Base-by-base conservation (phyloP, 2,113 vertebrate species). In the Noctilio leporinus region DNA sequence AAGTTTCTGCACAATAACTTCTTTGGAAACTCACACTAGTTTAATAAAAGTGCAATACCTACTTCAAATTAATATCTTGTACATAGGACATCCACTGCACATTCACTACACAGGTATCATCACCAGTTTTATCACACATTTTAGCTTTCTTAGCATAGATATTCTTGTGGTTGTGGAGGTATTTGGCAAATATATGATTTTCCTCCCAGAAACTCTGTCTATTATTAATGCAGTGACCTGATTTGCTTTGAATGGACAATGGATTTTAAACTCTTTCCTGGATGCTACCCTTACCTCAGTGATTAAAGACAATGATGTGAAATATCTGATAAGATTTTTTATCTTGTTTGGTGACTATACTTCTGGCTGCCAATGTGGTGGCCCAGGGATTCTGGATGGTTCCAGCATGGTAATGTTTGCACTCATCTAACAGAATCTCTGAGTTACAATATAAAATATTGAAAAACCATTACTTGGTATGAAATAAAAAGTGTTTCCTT, bases 171-270 rank as follows among this genome's bases (percentile, higher is more conserved):
- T 99, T 96, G 96, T 99, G 96, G 99, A 99, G 95, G 99, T 99
- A 3, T 99, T 99, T 98, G 99, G 67, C 97, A 99, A 99, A 96
- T 99, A 99, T 19, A 96, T 99, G 72, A 98, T 99, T 93, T 99
- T 99, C 51, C 98, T 99, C 0, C 99, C 99, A 0, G 99, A 99
- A 35, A 99, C 99, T 7, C 96, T 99, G 89, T 99, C 99, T 7
- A 99, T 99, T 64, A 99, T 99, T 80, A 99, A 99, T 97, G 99
- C 99, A 0, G 99, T 99, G 53, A 99, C 99, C 6, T 99, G 99
- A 97, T 99, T 99, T 0, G 99, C 99, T 35, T 98, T 99, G 94
- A 99, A 99, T 84, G 99, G 99, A 14, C 99, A 99, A 96, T 99
- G 99, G 99, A 99, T 99, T 98, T 98, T 99, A 93, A 99, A 99